These are phyloP conservation scores for Elegia similella DNA, from an alignment of 2,888 invertebrate genomes.

Conservation along the genomic window DNA sequence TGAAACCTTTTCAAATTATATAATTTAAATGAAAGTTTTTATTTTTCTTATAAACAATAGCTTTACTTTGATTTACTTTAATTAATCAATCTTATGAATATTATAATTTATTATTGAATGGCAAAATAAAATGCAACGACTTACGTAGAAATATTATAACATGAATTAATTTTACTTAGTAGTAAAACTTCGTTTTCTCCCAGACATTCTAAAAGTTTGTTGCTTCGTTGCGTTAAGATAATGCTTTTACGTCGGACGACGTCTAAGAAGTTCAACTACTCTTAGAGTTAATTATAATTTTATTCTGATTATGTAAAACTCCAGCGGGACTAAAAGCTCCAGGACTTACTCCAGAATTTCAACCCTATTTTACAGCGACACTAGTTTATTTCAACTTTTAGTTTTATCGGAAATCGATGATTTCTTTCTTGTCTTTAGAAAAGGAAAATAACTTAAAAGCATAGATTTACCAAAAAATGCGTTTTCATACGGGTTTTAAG, in stretches of 20 bases:
- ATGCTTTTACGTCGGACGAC: not conserved
- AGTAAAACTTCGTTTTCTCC: not conserved
- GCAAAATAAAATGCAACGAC: too few relatives aligned
- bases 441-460: too few relatives aligned
- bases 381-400: not conserved
- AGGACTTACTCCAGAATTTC: not conserved
- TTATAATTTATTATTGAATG: too few relatives aligned
- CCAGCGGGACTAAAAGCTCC: not conserved
- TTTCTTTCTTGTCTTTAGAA: too few relatives aligned
- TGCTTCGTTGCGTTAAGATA: not conserved
- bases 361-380: not conserved
- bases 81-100: too few relatives aligned
- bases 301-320: not conserved
- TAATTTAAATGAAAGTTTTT: too few relatives aligned
- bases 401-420: not conserved
- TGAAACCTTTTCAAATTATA: too few relatives aligned
- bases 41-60: too few relatives aligned
- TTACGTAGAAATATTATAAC: not conserved
- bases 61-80: too few relatives aligned
- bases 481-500: too few relatives aligned
- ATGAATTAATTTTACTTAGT: not conserved
- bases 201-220: not conserved
- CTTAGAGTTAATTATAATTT: constrained; percentile 1
- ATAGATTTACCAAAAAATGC: too few relatives aligned
- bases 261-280: not conserved